Evolutionary conservation across 2,113 vertebrate genomes (phyloP).

Genomic region (Pimephales promelas): DNA sequence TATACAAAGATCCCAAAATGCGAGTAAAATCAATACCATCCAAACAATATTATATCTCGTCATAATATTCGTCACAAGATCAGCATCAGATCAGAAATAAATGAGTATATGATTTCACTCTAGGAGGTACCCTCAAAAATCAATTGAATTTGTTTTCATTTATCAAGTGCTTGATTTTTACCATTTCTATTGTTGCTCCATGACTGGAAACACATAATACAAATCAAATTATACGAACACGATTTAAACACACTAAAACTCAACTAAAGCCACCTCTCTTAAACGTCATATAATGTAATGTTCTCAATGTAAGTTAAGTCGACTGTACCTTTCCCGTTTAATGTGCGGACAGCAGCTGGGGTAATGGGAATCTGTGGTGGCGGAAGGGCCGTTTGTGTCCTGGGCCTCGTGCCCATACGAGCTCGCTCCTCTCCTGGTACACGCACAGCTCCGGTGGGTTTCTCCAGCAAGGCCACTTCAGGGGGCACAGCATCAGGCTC

Average conservation of each 20-base stretch:
- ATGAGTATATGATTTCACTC: neutral
- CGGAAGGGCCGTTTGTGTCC: conserved; percentile 78
- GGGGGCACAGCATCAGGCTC: conserved; percentile 87
- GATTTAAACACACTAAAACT: neutral
- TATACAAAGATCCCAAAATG: neutral
- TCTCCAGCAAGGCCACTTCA: conserved; percentile 89
- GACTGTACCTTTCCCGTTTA: conserved; percentile 86
- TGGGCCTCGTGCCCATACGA: conserved; percentile 92
- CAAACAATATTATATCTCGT: too few species aligned
- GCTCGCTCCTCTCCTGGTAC: conserved; percentile 91
- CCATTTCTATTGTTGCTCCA: neutral
- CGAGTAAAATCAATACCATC: neutral
- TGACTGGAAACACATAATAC: conserved; percentile 4
- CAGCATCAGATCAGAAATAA: neutral
- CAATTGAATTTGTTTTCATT: neutral
- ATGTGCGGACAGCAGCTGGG: conserved; percentile 79
- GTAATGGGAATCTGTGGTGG: conserved; percentile 81
- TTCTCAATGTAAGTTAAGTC: neutral
- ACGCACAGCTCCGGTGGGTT: conserved; percentile 81
- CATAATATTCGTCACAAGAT: too few species aligned
- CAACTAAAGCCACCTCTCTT: neutral
- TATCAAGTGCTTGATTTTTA: conserved; percentile 19
- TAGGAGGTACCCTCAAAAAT: neutral
- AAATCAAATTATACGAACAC: neutral
- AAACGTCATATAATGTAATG: neutral